Base-by-base conservation (phyloP, 2,113 vertebrate species). In the Bagarius yarrelli region DNA sequence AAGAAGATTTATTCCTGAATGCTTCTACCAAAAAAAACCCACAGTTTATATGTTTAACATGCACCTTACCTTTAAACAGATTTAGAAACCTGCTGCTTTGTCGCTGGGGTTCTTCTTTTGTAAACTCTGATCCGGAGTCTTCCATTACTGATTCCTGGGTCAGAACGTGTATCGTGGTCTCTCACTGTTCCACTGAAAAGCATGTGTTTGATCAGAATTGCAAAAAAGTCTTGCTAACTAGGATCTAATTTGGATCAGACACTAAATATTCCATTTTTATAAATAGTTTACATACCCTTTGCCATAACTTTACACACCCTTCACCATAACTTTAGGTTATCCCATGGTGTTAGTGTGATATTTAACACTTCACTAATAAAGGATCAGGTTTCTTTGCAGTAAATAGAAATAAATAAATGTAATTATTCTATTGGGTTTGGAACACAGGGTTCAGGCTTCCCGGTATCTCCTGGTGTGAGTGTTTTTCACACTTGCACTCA, bases 31-130 rank as follows among this genome's bases (percentile, higher is more conserved):
- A n/a, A n/a, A n/a, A n/a, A n/a, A n/a, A n/a, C n/a, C n/a, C n/a
- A n/a, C n/a, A n/a, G n/a, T n/a, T n/a, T n/a, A n/a, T n/a, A n/a
- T n/a, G n/a, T n/a, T n/a, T n/a, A n/a, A n/a, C 32, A 19, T 30
- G 19, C 32, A 21, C 23, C n/a, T 71, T 50, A 80, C 78, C 78
- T 80, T 80, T 71, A 72, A 80, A 80, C 6, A 80, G 55, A 34
- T 47, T 50, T 25, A 23, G 56, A 71, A 80, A 80, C 16, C 44
- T 1, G 56, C 66, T 72, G 56, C 40, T 47, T 30, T 16, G 69
- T 5, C 8, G 5, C 18, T 4, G 34, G 63, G 44, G 0, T 25
- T 78, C 76, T 23, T 25, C 44, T 19, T 44, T 47, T 27, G 23
- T 25, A 57, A 27, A 55, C 32, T 44, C 76, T 32, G 44, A 34